Evolutionary conservation across 2,888 invertebrate species (phyloP), one percentile per base, ranked within the genome.

Genomic region (Branchellion lobata): DNA sequence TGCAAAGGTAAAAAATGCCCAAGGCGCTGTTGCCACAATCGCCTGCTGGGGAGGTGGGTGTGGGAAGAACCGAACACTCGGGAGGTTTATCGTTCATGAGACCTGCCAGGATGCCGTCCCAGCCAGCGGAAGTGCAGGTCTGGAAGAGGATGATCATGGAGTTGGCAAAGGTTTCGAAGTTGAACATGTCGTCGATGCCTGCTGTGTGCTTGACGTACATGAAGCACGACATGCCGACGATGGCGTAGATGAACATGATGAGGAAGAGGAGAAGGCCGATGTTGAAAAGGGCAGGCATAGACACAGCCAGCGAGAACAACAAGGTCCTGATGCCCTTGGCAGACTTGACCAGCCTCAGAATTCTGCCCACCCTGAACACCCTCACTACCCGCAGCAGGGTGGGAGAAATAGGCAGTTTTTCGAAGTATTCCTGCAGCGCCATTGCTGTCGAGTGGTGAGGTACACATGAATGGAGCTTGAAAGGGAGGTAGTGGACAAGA

Each of bases 151-250:
- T 91, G 88, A 98, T 97, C 93, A 98, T 95, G 88, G 96, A 95
- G 90, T 96, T 94, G 87, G 94, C 94, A 89, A 98, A 98, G 81
- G 97, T 98, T 90, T 96, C 94, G 90, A 98, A 98, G 89, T 97
- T 98, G 90, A 96, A 97, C 83, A 95, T 84, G 88, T 95, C 94
- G 87, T 97, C 96, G 85, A 98, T 91, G 84, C 96, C 97, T 86
- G 93, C 93, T 87, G 93, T 93, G 88, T 94, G 92, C 89, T 95
- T 94, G 84, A 97, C 96, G 90, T 96, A 93, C 95, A 96, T 96
- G 90, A 98, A 98, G 91, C 98, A 98, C 82, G 96, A 96, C 97
- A 98, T 98, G 85, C 98, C 98, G 88, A 98, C 97, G 88, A 97
- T 97, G 86, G 96, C 96, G 89, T 96, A 98, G 90, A 98, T 98